phyloP scores from a whole-genome alignment of 1,140 invertebrate genomes.

The Proctacanthus coquilletti region DNA sequence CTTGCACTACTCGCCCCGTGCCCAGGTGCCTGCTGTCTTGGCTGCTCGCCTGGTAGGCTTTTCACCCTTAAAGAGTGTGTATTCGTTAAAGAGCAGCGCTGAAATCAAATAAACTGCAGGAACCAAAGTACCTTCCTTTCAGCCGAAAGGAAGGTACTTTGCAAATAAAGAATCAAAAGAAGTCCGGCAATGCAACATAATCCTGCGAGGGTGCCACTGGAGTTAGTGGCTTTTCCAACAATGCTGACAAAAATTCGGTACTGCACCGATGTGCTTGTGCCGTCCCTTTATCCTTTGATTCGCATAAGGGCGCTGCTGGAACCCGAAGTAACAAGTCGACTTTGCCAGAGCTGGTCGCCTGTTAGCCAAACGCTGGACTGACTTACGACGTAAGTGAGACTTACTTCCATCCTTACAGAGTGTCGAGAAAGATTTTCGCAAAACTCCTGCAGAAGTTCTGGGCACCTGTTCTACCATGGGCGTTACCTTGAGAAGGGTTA shows the following conservation, averaged over 20 bases:
- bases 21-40: too few species aligned
- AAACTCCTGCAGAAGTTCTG: slow-evolving; percentile 8
- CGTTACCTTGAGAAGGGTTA: slow-evolving; percentile 33
- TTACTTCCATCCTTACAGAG: slow-evolving; percentile 1
- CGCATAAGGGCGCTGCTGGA: too few species aligned
- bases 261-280: too few species aligned
- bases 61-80: slow-evolving; percentile 29
- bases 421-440: slow-evolving; percentile 6
- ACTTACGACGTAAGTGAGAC: slow-evolving; percentile 30
- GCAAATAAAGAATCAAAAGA: too few species aligned
- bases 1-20: too few species aligned
- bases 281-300: too few species aligned
- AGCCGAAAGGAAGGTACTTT: slow-evolving; percentile 11
- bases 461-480: slow-evolving; percentile 26
- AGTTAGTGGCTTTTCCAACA: too few species aligned
- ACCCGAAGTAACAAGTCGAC: neutral
- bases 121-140: neutral
- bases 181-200: too few species aligned
- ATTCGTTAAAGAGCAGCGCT: too few species aligned
- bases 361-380: slow-evolving; percentile 25
- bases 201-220: too few species aligned
- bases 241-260: too few species aligned
- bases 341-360: slow-evolving; percentile 15
- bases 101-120: too few species aligned
- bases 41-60: slow-evolving; percentile 20